Evolutionary conservation across 2,797 vertebrate genomes (phyloP).

Genomic region (Aplochiton taeniatus): DNA sequence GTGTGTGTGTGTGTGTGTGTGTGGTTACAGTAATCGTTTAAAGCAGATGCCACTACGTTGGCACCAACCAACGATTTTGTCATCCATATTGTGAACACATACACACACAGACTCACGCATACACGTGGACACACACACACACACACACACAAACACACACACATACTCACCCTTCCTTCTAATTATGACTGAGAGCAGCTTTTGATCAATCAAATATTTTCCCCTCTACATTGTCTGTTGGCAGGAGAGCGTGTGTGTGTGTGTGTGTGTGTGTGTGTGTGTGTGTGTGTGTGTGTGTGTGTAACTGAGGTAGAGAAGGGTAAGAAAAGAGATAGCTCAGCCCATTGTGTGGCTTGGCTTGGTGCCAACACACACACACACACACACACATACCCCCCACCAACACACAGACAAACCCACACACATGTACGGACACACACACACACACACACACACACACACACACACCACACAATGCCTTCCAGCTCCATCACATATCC

Average conservation of each 20-base stretch:
- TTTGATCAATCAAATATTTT: not conserved
- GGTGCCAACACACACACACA: not conserved
- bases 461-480: conserved; percentile 15
- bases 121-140: not conserved
- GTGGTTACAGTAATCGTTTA: not conserved
- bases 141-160: not conserved
- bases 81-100: conserved; percentile 13
- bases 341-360: too few species aligned
- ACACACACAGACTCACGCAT: conserved; percentile 35
- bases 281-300: too few species aligned
- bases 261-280: too few species aligned
- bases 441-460: not conserved
- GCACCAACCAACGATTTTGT: conserved; percentile 61
- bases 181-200: not conserved
- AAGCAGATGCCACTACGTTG: conserved; percentile 19
- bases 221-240: too few species aligned
- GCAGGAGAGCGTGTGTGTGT: too few species aligned
- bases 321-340: too few species aligned
- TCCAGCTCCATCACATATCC: too few species aligned
- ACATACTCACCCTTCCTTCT: not conserved
- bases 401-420: conserved; percentile 16
- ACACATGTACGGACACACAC: too few species aligned
- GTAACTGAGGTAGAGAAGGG: too few species aligned
- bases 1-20: conserved; percentile 28
- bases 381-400: conserved; percentile 25